Percentiles rank a stretch among this genome's conserved stretches.
These are phyloP conservation scores for Tenualosa thibaudeaui DNA, from an alignment of 2,797 vertebrate genomes.

Conservation along the genomic window DNA sequence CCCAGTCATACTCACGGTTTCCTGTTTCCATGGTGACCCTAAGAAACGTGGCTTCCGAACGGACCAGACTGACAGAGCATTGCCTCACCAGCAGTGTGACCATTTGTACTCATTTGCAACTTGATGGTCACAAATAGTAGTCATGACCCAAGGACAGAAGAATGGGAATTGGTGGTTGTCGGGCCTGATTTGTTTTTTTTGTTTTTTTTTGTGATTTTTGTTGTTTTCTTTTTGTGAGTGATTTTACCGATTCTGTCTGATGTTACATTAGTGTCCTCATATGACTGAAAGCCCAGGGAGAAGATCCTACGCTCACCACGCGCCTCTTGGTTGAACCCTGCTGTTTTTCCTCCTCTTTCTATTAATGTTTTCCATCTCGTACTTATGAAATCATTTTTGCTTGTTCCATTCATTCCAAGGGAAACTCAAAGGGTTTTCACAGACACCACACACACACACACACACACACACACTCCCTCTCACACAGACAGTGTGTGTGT, in stretches of 20 bases:
- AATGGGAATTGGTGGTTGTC: not conserved
- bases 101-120: not conserved
- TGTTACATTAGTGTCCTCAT: not conserved
- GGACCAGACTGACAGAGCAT: not conserved
- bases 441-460: constrained; percentile 29
- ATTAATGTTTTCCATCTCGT: constrained; percentile 10
- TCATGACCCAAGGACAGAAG: not conserved
- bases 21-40: not conserved
- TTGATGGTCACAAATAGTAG: not conserved
- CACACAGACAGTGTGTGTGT: constrained; percentile 18
- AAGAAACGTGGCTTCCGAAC: not conserved
- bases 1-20: not conserved
- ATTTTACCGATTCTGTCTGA: not conserved
- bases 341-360: not conserved
- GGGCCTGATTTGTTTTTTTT: not conserved
- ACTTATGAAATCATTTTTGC: not conserved
- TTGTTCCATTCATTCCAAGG: not conserved
- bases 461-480: not conserved
- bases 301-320: not conserved
- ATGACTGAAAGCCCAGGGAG: not conserved
- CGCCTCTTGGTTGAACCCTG: not conserved
- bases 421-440: not conserved
- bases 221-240: not conserved
- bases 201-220: too few species aligned
- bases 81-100: not conserved